Evolutionary conservation across 1,140 invertebrate species (phyloP).

Genomic region (Rhynchophorus ferrugineus): DNA sequence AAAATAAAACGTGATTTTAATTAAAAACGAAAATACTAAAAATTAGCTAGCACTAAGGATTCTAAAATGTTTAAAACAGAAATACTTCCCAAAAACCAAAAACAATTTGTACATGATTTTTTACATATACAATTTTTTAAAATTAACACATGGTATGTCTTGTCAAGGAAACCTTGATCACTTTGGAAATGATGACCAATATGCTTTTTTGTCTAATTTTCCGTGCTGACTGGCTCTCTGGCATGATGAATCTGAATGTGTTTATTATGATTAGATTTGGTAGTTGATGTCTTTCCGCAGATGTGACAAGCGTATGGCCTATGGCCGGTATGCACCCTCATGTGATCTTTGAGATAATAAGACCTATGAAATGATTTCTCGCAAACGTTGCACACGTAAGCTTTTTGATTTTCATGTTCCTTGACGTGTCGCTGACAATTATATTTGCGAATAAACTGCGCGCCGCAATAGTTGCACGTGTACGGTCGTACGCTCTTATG

Average conservation of each 20-base stretch:
- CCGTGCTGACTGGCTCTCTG: constrained; percentile 73
- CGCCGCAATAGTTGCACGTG: constrained; percentile 88
- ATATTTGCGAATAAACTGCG: constrained; percentile 87
- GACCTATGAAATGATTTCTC: constrained; percentile 78
- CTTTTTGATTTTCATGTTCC: constrained; percentile 84
- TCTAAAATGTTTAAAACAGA: no score
- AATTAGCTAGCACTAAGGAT: no score
- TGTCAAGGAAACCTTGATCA: no score
- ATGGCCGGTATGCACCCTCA: constrained; percentile 75
- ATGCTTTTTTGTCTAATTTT: no score
- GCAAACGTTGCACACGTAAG: constrained; percentile 80
- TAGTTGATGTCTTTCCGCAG: constrained; percentile 77
- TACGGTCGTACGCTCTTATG: constrained; percentile 74
- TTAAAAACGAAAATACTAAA: no score
- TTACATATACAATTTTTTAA: no score
- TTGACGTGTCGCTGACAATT: constrained; percentile 85
- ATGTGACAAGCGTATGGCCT: constrained; percentile 77
- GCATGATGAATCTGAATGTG: constrained; percentile 83
- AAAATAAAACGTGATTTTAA: no score
- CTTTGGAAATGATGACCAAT: no score
- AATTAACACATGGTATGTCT: no score
- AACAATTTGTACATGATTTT: no score
- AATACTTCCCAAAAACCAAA: no score
- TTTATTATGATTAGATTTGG: constrained; percentile 83
- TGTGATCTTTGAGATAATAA: constrained; percentile 80